Conservation (phyloP, 1,140 invertebrate species). For the Pseudomyrmex gracilis region DNA sequence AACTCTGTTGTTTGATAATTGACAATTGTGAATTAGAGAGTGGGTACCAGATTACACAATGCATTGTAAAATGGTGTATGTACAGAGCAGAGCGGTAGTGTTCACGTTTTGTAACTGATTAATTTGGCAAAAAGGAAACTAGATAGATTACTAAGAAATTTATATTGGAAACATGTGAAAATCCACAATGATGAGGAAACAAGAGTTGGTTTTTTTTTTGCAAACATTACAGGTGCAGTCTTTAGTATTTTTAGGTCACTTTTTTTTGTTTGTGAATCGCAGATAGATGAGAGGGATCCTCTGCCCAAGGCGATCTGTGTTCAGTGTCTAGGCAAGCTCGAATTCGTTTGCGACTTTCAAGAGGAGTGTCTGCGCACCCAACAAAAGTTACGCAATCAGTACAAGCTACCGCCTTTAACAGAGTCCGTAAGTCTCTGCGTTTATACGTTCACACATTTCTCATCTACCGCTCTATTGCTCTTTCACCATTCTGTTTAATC, state of each 20-base stretch:
- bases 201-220: neutral
- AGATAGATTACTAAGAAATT: neutral
- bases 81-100: constrained; percentile 77
- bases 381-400: constrained; percentile 82
- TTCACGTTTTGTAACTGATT: constrained; percentile 3
- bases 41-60: constrained; percentile 67
- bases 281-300: constrained; percentile 85
- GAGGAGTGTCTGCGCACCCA: constrained; percentile 85
- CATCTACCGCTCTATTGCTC: constrained; percentile 76
- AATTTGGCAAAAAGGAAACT: neutral
- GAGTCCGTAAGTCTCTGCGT: constrained; percentile 81
- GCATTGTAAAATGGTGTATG: constrained; percentile 46
- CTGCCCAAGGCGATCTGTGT: constrained; percentile 85
- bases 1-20: neutral
- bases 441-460: constrained; percentile 62
- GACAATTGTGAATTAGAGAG: constrained; percentile 4
- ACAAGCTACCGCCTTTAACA: constrained; percentile 81
- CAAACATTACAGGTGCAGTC: constrained; percentile 30
- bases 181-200: neutral
- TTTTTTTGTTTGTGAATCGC: constrained; percentile 78
- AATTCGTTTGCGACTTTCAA: constrained; percentile 86
- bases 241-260: constrained; percentile 67
- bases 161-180: no score
- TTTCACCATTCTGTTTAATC: constrained; percentile 38
- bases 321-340: constrained; percentile 85